phyloP scores from a whole-genome alignment of 2,113 vertebrate genomes.

The Pelusios castaneus region DNA sequence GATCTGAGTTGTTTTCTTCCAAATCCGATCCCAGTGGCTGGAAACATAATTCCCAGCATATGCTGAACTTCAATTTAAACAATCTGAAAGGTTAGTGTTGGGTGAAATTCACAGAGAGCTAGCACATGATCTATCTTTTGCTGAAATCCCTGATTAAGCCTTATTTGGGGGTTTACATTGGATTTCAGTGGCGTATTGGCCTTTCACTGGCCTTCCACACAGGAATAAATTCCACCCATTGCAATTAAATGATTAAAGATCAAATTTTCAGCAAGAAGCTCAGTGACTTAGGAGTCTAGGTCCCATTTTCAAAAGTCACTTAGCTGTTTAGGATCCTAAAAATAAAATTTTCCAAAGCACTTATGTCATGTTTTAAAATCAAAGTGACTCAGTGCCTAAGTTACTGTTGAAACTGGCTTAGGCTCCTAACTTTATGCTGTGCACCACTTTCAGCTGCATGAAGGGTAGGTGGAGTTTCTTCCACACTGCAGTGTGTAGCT shows the following conservation, averaged over 20 bases:
- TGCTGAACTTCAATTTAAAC: background rate
- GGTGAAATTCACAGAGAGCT: background rate
- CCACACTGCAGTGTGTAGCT: background rate
- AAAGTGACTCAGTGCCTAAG: background rate
- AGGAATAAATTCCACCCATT: background rate
- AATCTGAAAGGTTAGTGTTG: background rate
- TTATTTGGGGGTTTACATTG: background rate
- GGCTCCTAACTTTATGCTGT: background rate
- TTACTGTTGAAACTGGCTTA: background rate
- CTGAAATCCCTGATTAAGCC: background rate
- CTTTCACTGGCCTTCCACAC: background rate
- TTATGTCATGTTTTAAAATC: background rate
- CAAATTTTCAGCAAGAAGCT: background rate
- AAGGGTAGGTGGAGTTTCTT: background rate
- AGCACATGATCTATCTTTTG: fast-evolving
- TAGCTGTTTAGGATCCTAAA: background rate
- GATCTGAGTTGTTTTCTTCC: background rate
- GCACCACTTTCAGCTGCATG: background rate
- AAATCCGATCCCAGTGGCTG: background rate
- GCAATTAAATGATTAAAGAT: background rate
- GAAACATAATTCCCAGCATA: background rate
- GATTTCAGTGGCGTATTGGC: fast-evolving
- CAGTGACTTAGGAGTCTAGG: background rate
- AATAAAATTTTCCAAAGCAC: background rate
- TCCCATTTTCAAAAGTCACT: background rate